phyloP scores from a whole-genome alignment of 2,888 invertebrate species.

The Griposia aprilina region DNA sequence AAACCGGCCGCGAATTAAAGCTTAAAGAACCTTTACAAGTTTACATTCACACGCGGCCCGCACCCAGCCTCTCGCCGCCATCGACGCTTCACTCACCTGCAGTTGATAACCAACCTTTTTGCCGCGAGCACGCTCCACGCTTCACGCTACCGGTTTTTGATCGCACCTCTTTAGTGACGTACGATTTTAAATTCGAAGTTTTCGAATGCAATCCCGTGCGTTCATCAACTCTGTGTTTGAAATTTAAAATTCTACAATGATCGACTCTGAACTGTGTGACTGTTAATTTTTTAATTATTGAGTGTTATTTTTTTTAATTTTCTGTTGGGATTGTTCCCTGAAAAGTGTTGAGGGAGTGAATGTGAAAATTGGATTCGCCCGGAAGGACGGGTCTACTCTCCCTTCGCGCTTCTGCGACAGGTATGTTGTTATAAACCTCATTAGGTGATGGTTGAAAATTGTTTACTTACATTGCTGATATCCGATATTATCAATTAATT shows the following conservation, averaged over 20 bases:
- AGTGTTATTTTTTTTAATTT: constrained; percentile 58
- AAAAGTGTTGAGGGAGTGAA: constrained; percentile 72
- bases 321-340: constrained; percentile 53
- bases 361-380: constrained; percentile 83
- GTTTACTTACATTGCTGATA: constrained; percentile 47
- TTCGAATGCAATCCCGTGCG: constrained; percentile 44
- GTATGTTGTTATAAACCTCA: constrained; percentile 71
- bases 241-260: constrained; percentile 53
- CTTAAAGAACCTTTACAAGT: constrained; percentile 59
- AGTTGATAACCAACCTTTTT: constrained; percentile 85
- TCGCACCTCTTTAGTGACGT: constrained; percentile 63
- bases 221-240: constrained; percentile 57
- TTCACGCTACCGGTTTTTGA: constrained; percentile 67
- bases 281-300: constrained; percentile 58
- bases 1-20: constrained; percentile 55
- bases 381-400: constrained; percentile 82
- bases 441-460: constrained; percentile 55
- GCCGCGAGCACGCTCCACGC: constrained; percentile 77
- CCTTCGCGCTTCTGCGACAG: constrained; percentile 81
- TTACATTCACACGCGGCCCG: constrained; percentile 74
- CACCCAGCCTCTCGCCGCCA: constrained; percentile 80
- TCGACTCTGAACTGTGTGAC: constrained; percentile 64
- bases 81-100: constrained; percentile 72
- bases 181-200: constrained; percentile 47
- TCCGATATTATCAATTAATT: constrained; percentile 36